phyloP scores from a whole-genome alignment of 1,140 invertebrate genomes.

The Leptopilina clavipes region DNA sequence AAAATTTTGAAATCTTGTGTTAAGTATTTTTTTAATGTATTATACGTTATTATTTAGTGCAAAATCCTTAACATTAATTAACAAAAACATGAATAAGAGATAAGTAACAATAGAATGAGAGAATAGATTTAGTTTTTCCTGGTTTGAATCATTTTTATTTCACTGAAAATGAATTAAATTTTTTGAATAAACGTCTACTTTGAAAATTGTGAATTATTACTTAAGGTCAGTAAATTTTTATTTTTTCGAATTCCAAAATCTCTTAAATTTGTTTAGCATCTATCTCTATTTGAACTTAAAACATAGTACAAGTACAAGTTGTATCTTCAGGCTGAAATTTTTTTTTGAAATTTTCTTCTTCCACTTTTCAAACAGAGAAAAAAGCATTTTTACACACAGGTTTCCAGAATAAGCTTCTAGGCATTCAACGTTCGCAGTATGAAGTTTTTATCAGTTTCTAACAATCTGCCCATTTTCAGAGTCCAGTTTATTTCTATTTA shows the following conservation, averaged over 20 bases:
- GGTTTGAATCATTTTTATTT: too few relatives aligned
- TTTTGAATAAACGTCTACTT: too few relatives aligned
- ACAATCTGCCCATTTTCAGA: slow-evolving; percentile 22
- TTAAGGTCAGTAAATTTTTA: too few relatives aligned
- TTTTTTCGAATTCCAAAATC: too few relatives aligned
- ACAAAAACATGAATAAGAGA: neutral
- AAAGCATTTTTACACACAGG: neutral
- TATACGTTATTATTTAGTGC: neutral
- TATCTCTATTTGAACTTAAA: too few relatives aligned
- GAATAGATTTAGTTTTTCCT: too few relatives aligned
- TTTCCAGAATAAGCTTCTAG: slow-evolving; percentile 25
- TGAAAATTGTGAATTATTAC: too few relatives aligned
- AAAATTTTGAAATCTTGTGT: neutral
- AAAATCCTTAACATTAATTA: slow-evolving; percentile 12
- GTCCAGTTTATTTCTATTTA: slow-evolving; percentile 30
- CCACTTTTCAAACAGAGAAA: neutral
- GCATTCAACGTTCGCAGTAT: slow-evolving; percentile 10
- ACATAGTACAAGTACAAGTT: too few relatives aligned
- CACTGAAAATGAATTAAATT: too few relatives aligned
- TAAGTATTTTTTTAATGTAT: neutral
- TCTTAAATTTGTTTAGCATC: too few relatives aligned
- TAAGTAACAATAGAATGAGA: too few relatives aligned
- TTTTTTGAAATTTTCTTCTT: neutral
- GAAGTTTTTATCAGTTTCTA: slow-evolving; percentile 22
- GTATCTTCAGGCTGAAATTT: neutral